Conservation (phyloP, 2,888 invertebrate genomes). For the Diaperis boleti region DNA sequence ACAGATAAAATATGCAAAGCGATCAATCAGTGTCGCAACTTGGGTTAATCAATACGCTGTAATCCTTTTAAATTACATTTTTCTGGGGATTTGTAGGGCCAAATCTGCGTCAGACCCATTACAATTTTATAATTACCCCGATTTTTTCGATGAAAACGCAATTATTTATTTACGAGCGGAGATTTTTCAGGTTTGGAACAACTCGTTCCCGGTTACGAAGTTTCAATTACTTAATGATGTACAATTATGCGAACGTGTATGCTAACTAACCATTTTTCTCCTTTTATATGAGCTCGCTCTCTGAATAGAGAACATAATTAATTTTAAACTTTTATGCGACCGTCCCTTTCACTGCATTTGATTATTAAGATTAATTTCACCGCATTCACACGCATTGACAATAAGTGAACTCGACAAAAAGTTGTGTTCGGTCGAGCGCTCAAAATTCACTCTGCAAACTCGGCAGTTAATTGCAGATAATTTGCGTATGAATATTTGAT, state of each 20-base stretch:
- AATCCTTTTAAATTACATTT: constrained; percentile 41
- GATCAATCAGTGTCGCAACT: constrained; percentile 44
- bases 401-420: no score
- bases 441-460: no score
- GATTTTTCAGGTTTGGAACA: not conserved
- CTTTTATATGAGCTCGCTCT: constrained; percentile 3
- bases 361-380: not conserved
- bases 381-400: no score
- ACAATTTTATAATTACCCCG: constrained; percentile 31
- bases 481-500: constrained; percentile 23
- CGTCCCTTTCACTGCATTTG: not conserved
- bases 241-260: not conserved
- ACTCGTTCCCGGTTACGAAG: not conserved
- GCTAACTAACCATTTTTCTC: not conserved
- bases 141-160: constrained; percentile 22
- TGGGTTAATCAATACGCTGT: constrained; percentile 40
- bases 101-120: constrained; percentile 19
- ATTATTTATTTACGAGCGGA: constrained; percentile 19
- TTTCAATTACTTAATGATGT: not conserved
- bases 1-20: constrained; percentile 42
- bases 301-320: constrained; percentile 10
- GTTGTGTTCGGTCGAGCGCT: no score
- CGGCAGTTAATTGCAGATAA: constrained; percentile 18
- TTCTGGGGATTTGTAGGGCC: constrained; percentile 32
- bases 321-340: constrained; percentile 10